Percentiles rank a stretch among this genome's conserved stretches.
phyloP scores from a whole-genome alignment of 2,888 invertebrate species.

The Tiphia femorata region DNA sequence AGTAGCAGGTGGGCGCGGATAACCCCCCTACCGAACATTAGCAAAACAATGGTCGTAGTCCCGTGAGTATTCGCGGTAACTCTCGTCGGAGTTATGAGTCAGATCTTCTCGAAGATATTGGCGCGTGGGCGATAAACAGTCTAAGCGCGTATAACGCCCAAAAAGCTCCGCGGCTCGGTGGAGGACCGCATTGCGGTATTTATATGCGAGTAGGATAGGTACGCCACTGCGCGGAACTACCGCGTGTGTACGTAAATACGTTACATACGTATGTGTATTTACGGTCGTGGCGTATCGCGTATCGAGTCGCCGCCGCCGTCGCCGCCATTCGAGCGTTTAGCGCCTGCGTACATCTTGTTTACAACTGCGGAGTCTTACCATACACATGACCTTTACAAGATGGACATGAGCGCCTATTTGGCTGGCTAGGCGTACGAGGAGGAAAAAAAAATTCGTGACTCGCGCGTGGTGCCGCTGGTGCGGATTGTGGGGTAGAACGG shows the following conservation, averaged over 20 bases:
- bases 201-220: slow-evolving; percentile 23
- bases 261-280: slow-evolving; percentile 24
- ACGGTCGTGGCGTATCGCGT: slow-evolving; percentile 50
- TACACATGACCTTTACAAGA: slow-evolving; percentile 69
- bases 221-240: slow-evolving; percentile 35
- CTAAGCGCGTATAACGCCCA: no score
- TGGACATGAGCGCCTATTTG: slow-evolving; percentile 64
- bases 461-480: slow-evolving; percentile 31
- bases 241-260: slow-evolving; percentile 38
- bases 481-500: slow-evolving; percentile 19
- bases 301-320: slow-evolving; percentile 51
- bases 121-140: no score
- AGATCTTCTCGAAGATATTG: no score
- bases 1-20: no score
- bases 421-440: slow-evolving; percentile 54
- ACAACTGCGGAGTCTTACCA: slow-evolving; percentile 67
- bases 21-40: no score
- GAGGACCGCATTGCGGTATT: slow-evolving; percentile 41
- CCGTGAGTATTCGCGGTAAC: no score
- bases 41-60: no score
- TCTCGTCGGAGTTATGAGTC: no score
- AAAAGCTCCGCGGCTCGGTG: slow-evolving; percentile 20
- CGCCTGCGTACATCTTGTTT: slow-evolving; percentile 69
- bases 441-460: slow-evolving; percentile 32
- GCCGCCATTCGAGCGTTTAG: slow-evolving; percentile 56